Evolutionary conservation across 1,140 invertebrate genomes (phyloP).

Genomic region (Manduca sexta): DNA sequence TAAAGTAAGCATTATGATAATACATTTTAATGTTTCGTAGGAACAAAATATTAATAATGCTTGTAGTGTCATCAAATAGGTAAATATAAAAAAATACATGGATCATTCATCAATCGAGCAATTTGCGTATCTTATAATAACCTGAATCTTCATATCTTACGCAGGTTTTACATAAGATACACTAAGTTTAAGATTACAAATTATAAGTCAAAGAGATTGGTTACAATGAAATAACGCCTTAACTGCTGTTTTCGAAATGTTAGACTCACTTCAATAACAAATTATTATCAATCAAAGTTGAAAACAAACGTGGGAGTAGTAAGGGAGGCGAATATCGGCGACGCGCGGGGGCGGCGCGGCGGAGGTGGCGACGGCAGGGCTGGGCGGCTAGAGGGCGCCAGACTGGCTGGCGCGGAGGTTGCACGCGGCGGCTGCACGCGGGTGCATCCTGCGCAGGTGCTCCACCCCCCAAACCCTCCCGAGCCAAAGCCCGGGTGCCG

Average conservation of each 20-base stretch:
- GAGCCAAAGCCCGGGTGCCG: slow-evolving; percentile 8
- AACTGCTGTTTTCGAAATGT: slow-evolving; percentile 46
- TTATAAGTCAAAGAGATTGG: too few species aligned
- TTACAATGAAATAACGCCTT: slow-evolving; percentile 1
- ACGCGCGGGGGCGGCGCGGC: slow-evolving; percentile 12
- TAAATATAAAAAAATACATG: too few species aligned
- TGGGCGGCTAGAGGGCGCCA: slow-evolving; percentile 38
- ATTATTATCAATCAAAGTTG: slow-evolving; percentile 68
- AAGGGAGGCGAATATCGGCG: slow-evolving; percentile 9
- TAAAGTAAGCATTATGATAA: too few species aligned
- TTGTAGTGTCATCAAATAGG: too few species aligned
- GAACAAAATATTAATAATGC: too few species aligned
- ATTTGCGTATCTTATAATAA: too few species aligned
- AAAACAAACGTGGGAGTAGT: slow-evolving; percentile 53
- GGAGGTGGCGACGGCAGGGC: slow-evolving; percentile 18
- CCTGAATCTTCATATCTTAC: too few species aligned
- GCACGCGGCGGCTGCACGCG: slow-evolving; percentile 45
- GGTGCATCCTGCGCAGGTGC: slow-evolving; percentile 64
- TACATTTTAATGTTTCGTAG: too few species aligned
- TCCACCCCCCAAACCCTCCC: slow-evolving; percentile 10
- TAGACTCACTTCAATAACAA: slow-evolving; percentile 62
- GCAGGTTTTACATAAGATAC: too few species aligned
- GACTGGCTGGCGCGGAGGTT: slow-evolving; percentile 54
- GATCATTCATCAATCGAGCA: too few species aligned
- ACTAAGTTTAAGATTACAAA: too few species aligned